Percentiles rank a stretch among this genome's conserved stretches.
Evolutionary conservation across 2,888 invertebrate species (phyloP).

Genomic region (Tetragnatha montana): DNA sequence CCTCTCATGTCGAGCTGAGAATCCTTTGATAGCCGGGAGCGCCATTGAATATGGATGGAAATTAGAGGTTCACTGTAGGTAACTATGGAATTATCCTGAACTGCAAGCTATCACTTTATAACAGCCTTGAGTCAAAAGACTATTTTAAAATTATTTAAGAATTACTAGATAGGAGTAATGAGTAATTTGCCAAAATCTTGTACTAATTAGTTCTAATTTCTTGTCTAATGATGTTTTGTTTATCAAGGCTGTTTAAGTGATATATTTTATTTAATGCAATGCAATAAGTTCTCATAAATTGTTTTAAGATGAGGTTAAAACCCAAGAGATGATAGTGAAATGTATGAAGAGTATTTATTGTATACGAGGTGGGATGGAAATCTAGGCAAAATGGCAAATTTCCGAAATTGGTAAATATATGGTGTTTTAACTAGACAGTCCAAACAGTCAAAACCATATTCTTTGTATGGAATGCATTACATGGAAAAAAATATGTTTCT

Average conservation of each 20-base stretch:
- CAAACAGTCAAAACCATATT: no score
- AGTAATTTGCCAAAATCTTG: neutral
- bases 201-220: neutral
- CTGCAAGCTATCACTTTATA: conserved; percentile 11
- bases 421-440: no score
- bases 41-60: conserved; percentile 73
- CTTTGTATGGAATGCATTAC: no score
- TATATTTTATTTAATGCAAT: neutral
- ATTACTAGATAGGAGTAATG: neutral
- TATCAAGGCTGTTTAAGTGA: conserved; percentile 12
- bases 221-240: neutral
- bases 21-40: conserved; percentile 73
- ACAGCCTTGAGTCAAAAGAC: conserved; percentile 18
- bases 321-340: no score
- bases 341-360: no score
- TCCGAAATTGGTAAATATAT: no score
- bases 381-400: no score
- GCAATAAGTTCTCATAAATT: no score
- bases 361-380: no score
- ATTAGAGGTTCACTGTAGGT: conserved; percentile 74
- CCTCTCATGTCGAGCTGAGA: conserved; percentile 79
- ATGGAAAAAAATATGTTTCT: no score
- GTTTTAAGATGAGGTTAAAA: no score
- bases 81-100: conserved; percentile 46
- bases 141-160: neutral